These are phyloP conservation scores for Fukomys damarensis DNA, from an alignment of 2,113 vertebrate species.

Conservation along the genomic window DNA sequence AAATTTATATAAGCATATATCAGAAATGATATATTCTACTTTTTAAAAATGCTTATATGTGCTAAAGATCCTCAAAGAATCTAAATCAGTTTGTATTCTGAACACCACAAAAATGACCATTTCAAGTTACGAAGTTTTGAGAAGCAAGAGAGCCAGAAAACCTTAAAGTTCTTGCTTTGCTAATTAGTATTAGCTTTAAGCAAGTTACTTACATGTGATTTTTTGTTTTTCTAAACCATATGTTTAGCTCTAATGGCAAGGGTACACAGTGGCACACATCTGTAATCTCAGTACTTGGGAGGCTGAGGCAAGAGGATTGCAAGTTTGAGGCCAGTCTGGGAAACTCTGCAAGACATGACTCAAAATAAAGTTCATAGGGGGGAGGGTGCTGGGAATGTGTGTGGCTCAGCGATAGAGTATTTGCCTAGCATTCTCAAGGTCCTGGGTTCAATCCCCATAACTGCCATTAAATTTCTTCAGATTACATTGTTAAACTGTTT, in stretches of 20 bases:
- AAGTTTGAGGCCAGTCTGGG: neutral
- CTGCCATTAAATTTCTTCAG: neutral
- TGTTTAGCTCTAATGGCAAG: neutral
- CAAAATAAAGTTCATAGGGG: neutral
- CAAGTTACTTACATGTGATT: neutral
- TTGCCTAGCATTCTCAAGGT: neutral
- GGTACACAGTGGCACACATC: neutral
- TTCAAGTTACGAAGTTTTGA: constrained; percentile 24
- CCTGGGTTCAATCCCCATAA: neutral
- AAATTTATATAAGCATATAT: constrained; percentile 7
- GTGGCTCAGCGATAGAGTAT: neutral
- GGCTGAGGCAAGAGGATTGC: neutral
- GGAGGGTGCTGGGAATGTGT: neutral
- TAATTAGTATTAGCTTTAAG: neutral
- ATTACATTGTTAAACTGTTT: constrained; percentile 21
- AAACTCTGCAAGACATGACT: neutral
- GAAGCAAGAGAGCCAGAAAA: neutral
- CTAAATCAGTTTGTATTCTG: neutral
- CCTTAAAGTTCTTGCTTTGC: neutral
- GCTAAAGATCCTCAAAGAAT: neutral
- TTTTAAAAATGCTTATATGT: neutral
- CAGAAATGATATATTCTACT: constrained; percentile 29
- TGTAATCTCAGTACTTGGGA: neutral
- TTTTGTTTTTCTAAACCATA: constrained; percentile 17
- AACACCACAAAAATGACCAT: neutral